Evolutionary conservation across 2,113 vertebrate genomes (phyloP).

Genomic region (Axis porcinus): DNA sequence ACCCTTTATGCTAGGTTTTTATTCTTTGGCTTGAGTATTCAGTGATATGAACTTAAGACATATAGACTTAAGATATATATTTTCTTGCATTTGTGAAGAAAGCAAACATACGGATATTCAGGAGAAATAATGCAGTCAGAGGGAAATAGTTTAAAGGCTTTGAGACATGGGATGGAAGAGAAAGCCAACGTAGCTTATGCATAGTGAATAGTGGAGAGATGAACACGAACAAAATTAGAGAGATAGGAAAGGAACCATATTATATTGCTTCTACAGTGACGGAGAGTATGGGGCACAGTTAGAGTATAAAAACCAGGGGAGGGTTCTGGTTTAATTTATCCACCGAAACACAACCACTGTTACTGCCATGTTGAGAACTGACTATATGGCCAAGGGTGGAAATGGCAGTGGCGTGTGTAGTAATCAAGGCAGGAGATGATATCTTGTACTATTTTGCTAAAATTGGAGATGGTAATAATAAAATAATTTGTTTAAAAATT

Average conservation of each 20-base stretch:
- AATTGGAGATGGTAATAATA: neutral
- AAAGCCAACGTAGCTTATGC: neutral
- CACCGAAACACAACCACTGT: neutral
- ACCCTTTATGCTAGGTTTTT: neutral
- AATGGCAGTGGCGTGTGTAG: neutral
- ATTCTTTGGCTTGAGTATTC: neutral
- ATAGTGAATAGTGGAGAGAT: neutral
- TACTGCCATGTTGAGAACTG: neutral
- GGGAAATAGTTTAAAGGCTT: neutral
- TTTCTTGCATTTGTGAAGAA: neutral
- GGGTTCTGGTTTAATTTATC: neutral
- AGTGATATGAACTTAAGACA: neutral
- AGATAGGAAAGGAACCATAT: neutral
- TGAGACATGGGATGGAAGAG: neutral
- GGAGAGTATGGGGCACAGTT: neutral
- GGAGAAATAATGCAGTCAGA: neutral
- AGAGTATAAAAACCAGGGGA: neutral
- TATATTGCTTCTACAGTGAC: neutral
- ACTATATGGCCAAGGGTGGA: neutral
- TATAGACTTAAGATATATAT: too few relatives aligned
- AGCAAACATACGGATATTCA: neutral
- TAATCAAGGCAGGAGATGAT: neutral
- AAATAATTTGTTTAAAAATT: neutral
- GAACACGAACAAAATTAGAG: neutral
- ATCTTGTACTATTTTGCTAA: neutral